Evolutionary conservation across 2,888 invertebrate species (phyloP).

Genomic region (Drosophila maculinotata): DNA sequence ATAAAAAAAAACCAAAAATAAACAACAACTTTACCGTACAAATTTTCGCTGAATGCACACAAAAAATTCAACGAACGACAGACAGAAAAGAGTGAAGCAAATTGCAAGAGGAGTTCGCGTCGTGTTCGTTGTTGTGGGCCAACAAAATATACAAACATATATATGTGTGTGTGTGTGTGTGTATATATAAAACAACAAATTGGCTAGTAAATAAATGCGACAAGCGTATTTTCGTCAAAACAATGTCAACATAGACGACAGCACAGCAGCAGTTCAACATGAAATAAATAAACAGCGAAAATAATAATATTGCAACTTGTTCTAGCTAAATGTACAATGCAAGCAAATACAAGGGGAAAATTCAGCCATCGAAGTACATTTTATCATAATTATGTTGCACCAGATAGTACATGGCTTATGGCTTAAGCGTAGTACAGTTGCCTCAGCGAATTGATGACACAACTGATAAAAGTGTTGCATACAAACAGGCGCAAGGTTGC

Average conservation of each 20-base stretch:
- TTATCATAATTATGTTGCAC: constrained; percentile 54
- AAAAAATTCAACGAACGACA: constrained; percentile 43
- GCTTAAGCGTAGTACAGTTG: constrained; percentile 43
- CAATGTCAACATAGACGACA: constrained; percentile 70
- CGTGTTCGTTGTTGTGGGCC: constrained; percentile 36
- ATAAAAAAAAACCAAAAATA: constrained; percentile 28
- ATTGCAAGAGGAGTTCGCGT: constrained; percentile 39
- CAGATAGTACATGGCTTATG: too few species aligned
- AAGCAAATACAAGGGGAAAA: not conserved
- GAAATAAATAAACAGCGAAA: constrained; percentile 48
- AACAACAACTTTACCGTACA: constrained; percentile 20
- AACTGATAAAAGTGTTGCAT: constrained; percentile 59
- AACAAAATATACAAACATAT: constrained; percentile 17
- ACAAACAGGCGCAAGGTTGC: constrained; percentile 51
- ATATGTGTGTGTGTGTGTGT: too few species aligned
- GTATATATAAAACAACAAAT: constrained; percentile 42
- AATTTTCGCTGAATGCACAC: constrained; percentile 63
- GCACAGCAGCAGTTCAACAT: constrained; percentile 46
- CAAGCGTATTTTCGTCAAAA: constrained; percentile 72
- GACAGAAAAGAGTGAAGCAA: constrained; percentile 22
- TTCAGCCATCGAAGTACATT: constrained; percentile 27
- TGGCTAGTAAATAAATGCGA: constrained; percentile 71
- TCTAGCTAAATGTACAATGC: constrained; percentile 28
- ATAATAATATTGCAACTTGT: constrained; percentile 45
- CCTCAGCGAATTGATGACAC: constrained; percentile 20